Base-by-base conservation (phyloP, 2,888 invertebrate species). In the Drosophila antonietae region DNA sequence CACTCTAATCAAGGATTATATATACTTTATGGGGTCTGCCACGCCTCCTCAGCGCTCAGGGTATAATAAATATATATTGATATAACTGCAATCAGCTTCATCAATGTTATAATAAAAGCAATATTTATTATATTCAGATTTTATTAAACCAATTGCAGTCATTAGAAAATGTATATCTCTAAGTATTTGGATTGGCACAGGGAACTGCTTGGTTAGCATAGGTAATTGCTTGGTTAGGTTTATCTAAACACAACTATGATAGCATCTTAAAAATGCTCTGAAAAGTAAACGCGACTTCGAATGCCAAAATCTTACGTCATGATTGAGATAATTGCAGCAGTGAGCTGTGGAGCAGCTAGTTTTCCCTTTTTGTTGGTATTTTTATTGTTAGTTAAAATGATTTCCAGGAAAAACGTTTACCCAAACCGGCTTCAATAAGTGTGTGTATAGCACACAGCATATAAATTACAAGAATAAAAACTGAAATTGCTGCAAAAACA, bases 401-500 rank as follows among this genome's bases (percentile, higher is more conserved):
- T 75, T 76, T 80, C 67, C 60, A 62, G 69, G 73, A 75, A 81
- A 87, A 82, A 60, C 87, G 80, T 84, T 85, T 85, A 84, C 87
- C 73, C 80, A 76, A 78, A 84, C 85, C 80, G 82, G 72, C 79
- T 68, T 78, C 84, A 84, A 85, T 82, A 82, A 77, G 6, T 35
- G 70, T 80, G 78, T 20, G 68, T 49, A 66, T 18, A 46, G 65
- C 59, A 58, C 67, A 73, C 52, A 70, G 83, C 78, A 86, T 83
- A 84, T 84, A 86, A 86, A 86, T 86, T 83, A 86, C 84, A 59
- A 72, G 75, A 84, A 87, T 87, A 84, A 84, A 84, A 87, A 84
- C 87, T 80, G 80, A 87, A 84, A 87, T 84, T 87, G 87, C 87
- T 86, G 80, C 75, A 83, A 87, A 83, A 87, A 84, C 77, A 81